Evolutionary conservation across 2,113 vertebrate genomes (phyloP).

Genomic region (Cyprinodon variegatus): DNA sequence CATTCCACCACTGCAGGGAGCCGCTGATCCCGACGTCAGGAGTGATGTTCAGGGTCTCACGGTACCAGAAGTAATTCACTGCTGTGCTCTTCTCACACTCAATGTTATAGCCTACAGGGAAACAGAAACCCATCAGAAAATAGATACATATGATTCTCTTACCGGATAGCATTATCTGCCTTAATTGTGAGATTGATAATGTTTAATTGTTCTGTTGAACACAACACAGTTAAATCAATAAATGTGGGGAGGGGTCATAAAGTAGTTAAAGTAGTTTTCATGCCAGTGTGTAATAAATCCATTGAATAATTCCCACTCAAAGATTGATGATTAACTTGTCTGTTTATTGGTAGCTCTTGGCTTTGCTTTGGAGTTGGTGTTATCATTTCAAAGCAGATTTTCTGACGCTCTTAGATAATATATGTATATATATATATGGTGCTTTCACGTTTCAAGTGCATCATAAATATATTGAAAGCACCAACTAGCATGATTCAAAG

Average conservation of each 20-base stretch:
- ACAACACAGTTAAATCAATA: not conserved
- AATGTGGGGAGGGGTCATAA: conserved; percentile 18
- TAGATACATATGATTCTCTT: not conserved
- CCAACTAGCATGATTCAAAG: not conserved
- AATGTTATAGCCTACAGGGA: conserved; percentile 71
- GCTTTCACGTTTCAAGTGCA: not conserved
- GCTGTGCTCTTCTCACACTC: conserved; percentile 86
- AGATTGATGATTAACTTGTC: not conserved
- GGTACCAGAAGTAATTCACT: conserved; percentile 94
- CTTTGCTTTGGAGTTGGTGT: not conserved
- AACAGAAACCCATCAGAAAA: not conserved
- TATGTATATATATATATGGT: not conserved
- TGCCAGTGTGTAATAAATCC: not conserved
- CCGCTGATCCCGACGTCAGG: conserved; percentile 76
- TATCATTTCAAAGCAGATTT: not conserved
- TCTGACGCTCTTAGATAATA: not conserved
- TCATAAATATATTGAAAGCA: not conserved
- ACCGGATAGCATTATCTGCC: not conserved
- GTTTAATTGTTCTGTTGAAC: not conserved
- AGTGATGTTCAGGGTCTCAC: conserved; percentile 88
- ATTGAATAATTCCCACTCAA: not conserved
- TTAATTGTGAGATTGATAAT: too few relatives aligned
- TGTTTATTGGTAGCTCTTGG: not conserved
- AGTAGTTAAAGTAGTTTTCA: conserved; percentile 18
- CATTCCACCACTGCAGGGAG: conserved; percentile 84